These are phyloP conservation scores for Ptychochromis oligacanthus DNA, from an alignment of 2,113 vertebrate genomes.

Conservation along the genomic window DNA sequence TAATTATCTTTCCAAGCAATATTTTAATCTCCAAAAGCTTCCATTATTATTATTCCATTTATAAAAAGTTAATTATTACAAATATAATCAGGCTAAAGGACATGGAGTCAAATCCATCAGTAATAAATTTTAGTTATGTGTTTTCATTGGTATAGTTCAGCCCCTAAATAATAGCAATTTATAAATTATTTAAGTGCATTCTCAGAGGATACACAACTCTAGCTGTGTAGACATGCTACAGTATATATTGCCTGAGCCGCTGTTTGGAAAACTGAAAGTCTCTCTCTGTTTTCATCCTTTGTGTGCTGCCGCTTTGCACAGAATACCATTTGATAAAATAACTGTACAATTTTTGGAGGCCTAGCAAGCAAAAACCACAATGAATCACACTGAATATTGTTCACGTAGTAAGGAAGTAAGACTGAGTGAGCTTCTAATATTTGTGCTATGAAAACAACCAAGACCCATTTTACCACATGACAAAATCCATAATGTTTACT, in stretches of 20 bases:
- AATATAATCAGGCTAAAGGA: constrained; percentile 30
- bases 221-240: not conserved
- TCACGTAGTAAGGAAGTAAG: not conserved
- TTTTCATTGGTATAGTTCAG: not conserved
- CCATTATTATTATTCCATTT: constrained; percentile 23
- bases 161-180: not conserved
- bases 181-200: constrained; percentile 13
- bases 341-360: not conserved
- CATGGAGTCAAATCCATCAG: not conserved
- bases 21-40: constrained; percentile 17
- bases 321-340: not conserved
- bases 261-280: not conserved
- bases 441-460: not conserved
- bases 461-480: not conserved
- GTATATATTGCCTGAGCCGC: not conserved
- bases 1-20: constrained; percentile 39
- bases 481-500: not conserved
- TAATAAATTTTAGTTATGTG: not conserved
- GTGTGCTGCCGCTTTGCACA: not conserved
- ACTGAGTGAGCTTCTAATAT: not conserved
- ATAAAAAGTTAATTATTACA: constrained; percentile 26
- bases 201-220: not conserved
- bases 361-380: not conserved
- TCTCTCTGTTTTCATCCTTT: not conserved
- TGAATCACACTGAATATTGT: not conserved